A percentile compares a stretch with the other conserved stretches of the same genome.
phyloP scores from a whole-genome alignment of 2,888 invertebrate genomes.

The Cryptocheilus praepositus region DNA sequence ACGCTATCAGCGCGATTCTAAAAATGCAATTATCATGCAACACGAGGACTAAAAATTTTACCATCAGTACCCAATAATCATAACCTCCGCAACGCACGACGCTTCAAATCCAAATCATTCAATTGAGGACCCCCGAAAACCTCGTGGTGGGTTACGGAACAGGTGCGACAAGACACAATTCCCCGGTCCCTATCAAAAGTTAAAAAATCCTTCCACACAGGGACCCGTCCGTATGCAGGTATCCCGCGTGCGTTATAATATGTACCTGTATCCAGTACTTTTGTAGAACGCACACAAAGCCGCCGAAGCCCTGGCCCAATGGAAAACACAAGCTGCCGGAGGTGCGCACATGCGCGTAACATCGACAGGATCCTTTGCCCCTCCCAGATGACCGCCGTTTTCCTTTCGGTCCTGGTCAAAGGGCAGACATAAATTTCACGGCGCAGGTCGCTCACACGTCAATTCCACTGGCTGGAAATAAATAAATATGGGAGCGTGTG shows the following conservation, averaged over 20 bases:
- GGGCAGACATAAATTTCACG: conserved; percentile 55
- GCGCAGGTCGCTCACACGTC: conserved; percentile 43
- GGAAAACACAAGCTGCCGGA: neutral
- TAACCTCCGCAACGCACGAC: too few relatives aligned
- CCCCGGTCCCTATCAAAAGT: too few relatives aligned
- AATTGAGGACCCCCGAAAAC: too few relatives aligned
- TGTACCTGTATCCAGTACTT: neutral
- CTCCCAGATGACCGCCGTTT: neutral
- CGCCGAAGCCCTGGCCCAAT: neutral
- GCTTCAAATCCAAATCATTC: too few relatives aligned
- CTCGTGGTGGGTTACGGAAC: too few relatives aligned
- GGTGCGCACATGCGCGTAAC: conserved; percentile 1
- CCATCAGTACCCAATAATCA: too few relatives aligned
- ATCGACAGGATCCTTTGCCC: conserved; percentile 8
- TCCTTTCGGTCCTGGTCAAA: neutral
- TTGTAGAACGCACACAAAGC: neutral
- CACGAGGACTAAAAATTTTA: too few relatives aligned
- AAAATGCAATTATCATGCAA: too few relatives aligned
- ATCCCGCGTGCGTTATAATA: neutral
- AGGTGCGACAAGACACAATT: too few relatives aligned
- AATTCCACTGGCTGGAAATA: conserved; percentile 38
- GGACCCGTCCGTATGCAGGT: neutral
- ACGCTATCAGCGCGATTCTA: too few relatives aligned
- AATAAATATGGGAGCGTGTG: conserved; percentile 14
- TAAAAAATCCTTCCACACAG: too few relatives aligned